phyloP scores from a whole-genome alignment of 2,888 invertebrate species.

The Epicampocera succincta region DNA sequence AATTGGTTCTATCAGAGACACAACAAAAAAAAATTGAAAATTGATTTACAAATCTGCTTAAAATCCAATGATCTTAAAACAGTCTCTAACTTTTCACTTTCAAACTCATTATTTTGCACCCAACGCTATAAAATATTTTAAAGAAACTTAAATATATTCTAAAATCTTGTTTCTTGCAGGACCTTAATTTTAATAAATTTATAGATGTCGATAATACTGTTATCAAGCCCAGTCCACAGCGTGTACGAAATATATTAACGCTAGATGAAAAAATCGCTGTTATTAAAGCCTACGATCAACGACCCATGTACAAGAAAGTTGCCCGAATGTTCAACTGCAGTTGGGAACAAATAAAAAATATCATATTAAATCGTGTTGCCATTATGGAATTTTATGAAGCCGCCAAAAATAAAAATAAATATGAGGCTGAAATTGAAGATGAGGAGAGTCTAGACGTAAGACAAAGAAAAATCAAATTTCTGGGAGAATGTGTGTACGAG shows the following conservation, averaged over 20 bases:
- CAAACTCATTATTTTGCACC: too few relatives aligned
- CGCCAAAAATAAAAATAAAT: constrained; percentile 67
- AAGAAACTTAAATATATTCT: too few relatives aligned
- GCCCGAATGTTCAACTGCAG: constrained; percentile 79
- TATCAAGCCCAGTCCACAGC: constrained; percentile 70
- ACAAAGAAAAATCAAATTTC: constrained; percentile 75
- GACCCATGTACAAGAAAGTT: constrained; percentile 79
- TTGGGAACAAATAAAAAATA: constrained; percentile 80
- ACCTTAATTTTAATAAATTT: constrained; percentile 36
- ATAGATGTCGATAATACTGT: constrained; percentile 64
- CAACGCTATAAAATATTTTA: too few relatives aligned
- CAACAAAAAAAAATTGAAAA: too few relatives aligned
- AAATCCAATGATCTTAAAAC: too few relatives aligned
- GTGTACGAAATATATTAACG: constrained; percentile 76
- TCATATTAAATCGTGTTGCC: constrained; percentile 76
- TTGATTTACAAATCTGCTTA: too few relatives aligned
- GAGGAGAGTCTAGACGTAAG: constrained; percentile 73
- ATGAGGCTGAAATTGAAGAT: constrained; percentile 50
- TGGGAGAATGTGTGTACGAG: constrained; percentile 79
- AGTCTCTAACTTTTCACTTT: too few relatives aligned
- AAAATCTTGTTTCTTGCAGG: constrained; percentile 24
- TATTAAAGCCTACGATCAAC: constrained; percentile 78
- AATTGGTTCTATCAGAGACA: too few relatives aligned
- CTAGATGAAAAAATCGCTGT: constrained; percentile 78
- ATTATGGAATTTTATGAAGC: constrained; percentile 78